Percentiles rank a stretch among this genome's conserved stretches.
These are phyloP conservation scores for Protobothrops flavoviridis DNA, from an alignment of 2,113 vertebrate genomes.

Conservation along the genomic window DNA sequence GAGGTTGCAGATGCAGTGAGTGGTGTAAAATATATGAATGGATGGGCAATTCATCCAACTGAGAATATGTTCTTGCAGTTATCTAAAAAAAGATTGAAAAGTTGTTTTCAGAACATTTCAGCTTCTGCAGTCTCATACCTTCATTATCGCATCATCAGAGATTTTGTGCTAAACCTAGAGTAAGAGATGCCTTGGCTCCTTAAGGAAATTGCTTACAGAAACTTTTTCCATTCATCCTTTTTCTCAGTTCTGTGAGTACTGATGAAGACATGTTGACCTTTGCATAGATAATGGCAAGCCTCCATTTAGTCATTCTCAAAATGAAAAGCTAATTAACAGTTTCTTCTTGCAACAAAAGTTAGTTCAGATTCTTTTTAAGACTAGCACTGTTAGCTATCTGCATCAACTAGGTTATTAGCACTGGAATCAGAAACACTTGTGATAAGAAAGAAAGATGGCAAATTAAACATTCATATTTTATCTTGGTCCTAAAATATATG, in stretches of 20 bases:
- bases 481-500: conserved; percentile 67
- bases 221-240: background rate
- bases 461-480: conserved; percentile 72
- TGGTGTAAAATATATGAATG: background rate
- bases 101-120: background rate
- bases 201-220: background rate
- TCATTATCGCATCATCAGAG: background rate
- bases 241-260: background rate
- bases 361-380: conserved; percentile 3
- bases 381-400: conserved; percentile 46
- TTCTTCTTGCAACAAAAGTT: conserved; percentile 39
- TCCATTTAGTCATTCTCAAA: background rate
- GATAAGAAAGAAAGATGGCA: conserved; percentile 56
- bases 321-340: conserved; percentile 48
- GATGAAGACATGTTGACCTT: background rate
- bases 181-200: background rate
- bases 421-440: conserved; percentile 55
- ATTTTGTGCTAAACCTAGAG: background rate
- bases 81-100: background rate
- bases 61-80: background rate
- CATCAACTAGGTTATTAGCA: conserved; percentile 68
- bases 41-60: background rate
- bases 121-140: background rate
- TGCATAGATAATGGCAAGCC: conserved; percentile 16
- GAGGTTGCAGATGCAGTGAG: background rate